Evolutionary conservation across 2,113 vertebrate genomes (phyloP).

Genomic region (Vanacampus margaritifer): DNA sequence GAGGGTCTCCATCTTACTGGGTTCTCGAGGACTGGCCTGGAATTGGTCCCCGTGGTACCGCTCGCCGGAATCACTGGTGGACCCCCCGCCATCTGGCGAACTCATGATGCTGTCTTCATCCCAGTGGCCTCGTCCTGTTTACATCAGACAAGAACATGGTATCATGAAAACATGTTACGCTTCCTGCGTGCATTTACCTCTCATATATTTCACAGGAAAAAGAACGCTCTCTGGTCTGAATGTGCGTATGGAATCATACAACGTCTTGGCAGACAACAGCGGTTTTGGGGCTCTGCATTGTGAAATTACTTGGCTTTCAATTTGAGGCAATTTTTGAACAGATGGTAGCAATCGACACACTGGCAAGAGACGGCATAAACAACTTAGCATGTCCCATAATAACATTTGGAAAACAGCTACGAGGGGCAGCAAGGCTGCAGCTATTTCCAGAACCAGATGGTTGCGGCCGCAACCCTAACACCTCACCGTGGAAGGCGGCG

Average conservation of each 20-base stretch:
- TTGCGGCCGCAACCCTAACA: slow-evolving; percentile 54
- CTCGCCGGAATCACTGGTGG: slow-evolving; percentile 92
- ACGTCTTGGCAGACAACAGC: slow-evolving; percentile 39
- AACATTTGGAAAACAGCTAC: slow-evolving; percentile 69
- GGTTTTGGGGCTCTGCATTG: slow-evolving; percentile 58
- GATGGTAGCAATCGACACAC: slow-evolving; percentile 68
- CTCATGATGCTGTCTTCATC: slow-evolving; percentile 97
- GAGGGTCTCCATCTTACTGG: slow-evolving; percentile 98
- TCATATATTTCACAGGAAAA: not conserved
- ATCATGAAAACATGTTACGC: slow-evolving; percentile 4
- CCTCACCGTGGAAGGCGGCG: slow-evolving; percentile 86
- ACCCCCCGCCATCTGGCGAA: slow-evolving; percentile 87
- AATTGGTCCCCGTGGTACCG: slow-evolving; percentile 88
- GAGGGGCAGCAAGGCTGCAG: slow-evolving; percentile 48
- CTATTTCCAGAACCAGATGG: slow-evolving; percentile 67
- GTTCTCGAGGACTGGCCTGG: slow-evolving; percentile 86
- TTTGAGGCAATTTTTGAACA: slow-evolving; percentile 68
- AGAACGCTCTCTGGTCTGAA: not conserved
- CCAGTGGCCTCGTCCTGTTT: slow-evolving; percentile 90
- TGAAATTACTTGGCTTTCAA: slow-evolving; percentile 67
- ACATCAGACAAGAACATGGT: slow-evolving; percentile 7
- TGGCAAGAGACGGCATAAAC: slow-evolving; percentile 68
- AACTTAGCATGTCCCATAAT: slow-evolving; percentile 66
- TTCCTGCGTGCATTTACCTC: not conserved
- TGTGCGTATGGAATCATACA: slow-evolving; percentile 18